phyloP scores from a whole-genome alignment of 2,888 invertebrate species.

The Ecdyonurus torrentis region DNA sequence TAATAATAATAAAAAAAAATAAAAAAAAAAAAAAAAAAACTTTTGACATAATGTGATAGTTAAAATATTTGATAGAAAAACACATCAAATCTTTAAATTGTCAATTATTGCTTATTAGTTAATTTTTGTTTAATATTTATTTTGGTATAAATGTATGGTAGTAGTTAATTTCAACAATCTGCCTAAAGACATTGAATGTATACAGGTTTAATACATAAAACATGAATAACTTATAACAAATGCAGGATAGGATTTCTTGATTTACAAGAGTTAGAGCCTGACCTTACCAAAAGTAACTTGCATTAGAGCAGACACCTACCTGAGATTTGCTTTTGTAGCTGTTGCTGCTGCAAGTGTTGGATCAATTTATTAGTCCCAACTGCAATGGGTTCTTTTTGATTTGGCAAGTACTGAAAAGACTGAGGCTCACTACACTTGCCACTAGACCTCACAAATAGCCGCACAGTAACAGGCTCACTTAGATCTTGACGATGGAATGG shows the following conservation, averaged over 20 bases:
- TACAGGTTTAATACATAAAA: no score
- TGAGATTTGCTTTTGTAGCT: not conserved
- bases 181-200: no score
- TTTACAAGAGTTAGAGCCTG: not conserved
- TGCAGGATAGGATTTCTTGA: not conserved
- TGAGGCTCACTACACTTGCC: conserved; percentile 77
- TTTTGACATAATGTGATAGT: no score
- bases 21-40: no score
- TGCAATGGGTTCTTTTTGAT: not conserved
- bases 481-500: conserved; percentile 52
- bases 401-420: conserved; percentile 62
- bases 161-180: no score
- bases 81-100: no score
- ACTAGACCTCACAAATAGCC: conserved; percentile 64
- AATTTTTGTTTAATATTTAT: no score
- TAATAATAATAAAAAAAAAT: no score
- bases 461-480: conserved; percentile 51
- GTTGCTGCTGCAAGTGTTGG: not conserved
- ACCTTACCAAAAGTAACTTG: not conserved
- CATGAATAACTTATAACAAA: no score
- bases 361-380: not conserved
- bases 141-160: no score
- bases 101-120: no score
- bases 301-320: not conserved
- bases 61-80: no score